Base-by-base conservation (phyloP, 2,888 invertebrate species). In the Blomia tropicalis region DNA sequence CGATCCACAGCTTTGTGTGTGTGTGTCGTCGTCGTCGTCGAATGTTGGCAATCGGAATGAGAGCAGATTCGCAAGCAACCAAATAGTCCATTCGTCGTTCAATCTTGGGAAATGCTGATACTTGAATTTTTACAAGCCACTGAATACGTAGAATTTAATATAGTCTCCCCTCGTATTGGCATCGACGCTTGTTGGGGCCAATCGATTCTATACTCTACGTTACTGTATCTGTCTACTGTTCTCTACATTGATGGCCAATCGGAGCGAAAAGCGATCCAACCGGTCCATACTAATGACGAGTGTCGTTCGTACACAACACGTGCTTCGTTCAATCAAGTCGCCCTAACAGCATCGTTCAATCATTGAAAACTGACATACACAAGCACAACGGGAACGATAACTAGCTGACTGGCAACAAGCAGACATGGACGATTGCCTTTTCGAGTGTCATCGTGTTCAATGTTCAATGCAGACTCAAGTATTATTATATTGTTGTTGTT, bases 71-170 rank as follows among this genome's bases (percentile, higher is more conserved):
- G n/a, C n/a, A n/a, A n/a, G n/a, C n/a, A n/a, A n/a, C n/a, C n/a
- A n/a, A n/a, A n/a, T n/a, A n/a, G n/a, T n/a, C n/a, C n/a, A n/a
- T n/a, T n/a, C n/a, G n/a, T n/a, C 22, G 19, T 19, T 47, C 3
- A 47, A 56, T 19, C 36, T 54, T 54, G 19, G 25, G 30, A 29
- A 56, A 56, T 56, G 56, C 27, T 56, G 56, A 56, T 56, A 56
- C 56, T 56, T 56, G 56, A 56, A 56, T 56, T 56, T 56, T 56
- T 56, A 56, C 27, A 56, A 56, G 11, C 29, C 25, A 56, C 2
- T 56, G 56, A 25, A 22, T 56, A 3, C 25, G 25, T 56, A 56
- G 56, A 56, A 56, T 56, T 56, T 27, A 56, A 56, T 47, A 47
- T 47, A 47, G 51, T 47, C 51, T 7, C 51, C n/a, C 22, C n/a